Evolutionary conservation across 2,113 vertebrate genomes (phyloP), one percentile per base, ranked within the genome.

Genomic region (Menidia beryllina): DNA sequence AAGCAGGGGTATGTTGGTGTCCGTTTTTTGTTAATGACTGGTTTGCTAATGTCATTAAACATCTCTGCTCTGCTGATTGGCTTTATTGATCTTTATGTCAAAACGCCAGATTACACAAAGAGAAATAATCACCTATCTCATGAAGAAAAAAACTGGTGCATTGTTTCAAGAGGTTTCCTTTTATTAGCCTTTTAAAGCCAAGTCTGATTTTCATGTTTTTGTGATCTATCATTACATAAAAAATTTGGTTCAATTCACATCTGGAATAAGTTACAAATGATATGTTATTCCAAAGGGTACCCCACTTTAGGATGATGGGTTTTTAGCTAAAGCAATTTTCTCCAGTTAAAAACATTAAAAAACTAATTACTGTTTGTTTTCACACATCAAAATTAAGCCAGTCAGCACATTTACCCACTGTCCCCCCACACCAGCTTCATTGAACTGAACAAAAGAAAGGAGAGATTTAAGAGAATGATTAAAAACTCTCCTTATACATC

Each of bases 71-170:
- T n/a, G 1, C 34, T 63, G 66, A 84, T 57, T 67, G 69, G 13
- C 62, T 88, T 45, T 50, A 85, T 75, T 56, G 76, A 82, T 86
- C 36, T 64, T 38, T 20, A 72, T 52, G 56, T 73, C 52, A 76
- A 60, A 52, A 20, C 53, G 49, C 65, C 56, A 77, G 51, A 75
- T 59, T 53, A 58, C 24, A 17, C 3, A 7, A 53, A 45, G n/a
- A 71, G 25, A 72, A 53, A 69, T 61, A 43, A 53, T 41, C 41
- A 11, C 60, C 53, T 43, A 30, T 67, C 58, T 71, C 34, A 30
- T n/a, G 45, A 7, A 56, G 25, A 13, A 27, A 36, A n/a, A 57
- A 60, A 60, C 30, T 14, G 26, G 10, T n/a, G n/a, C 21, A 43
- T 43, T 24, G n/a, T 54, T 15, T 50, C 10, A 19, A 59, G 27